Evolutionary conservation across 2,113 vertebrate species (phyloP).

Genomic region (Scomber colias): DNA sequence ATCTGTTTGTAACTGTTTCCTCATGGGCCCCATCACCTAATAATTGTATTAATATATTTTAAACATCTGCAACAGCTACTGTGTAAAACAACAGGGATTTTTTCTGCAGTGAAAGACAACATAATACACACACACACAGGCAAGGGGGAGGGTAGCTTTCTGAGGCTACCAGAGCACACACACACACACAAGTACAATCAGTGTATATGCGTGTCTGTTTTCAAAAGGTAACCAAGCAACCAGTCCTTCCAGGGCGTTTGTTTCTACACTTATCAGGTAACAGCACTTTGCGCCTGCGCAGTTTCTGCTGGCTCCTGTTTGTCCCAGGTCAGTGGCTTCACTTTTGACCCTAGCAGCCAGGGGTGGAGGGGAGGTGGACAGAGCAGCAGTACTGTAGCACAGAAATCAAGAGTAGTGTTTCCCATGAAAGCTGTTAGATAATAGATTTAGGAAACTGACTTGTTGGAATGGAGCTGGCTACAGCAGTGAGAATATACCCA

Average conservation of each 20-base stretch:
- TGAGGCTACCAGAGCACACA: conserved; percentile 17
- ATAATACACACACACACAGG: conserved; percentile 13
- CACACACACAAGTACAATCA: conserved; percentile 18
- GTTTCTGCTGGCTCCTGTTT: conserved; percentile 56
- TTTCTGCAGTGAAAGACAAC: conserved; percentile 19
- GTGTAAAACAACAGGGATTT: not conserved
- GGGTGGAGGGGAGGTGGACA: not conserved
- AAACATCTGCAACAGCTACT: not conserved
- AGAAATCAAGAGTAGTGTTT: conserved; percentile 1
- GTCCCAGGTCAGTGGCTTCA: conserved; percentile 27
- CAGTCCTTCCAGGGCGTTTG: conserved; percentile 61
- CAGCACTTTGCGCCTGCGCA: conserved; percentile 55
- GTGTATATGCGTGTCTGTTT: conserved; percentile 67
- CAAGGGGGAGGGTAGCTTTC: conserved; percentile 56
- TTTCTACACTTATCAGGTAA: conserved; percentile 80
- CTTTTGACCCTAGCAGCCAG: conserved; percentile 40
- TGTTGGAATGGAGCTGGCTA: not conserved
- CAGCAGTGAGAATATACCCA: not conserved
- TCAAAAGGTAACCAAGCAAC: conserved; percentile 85
- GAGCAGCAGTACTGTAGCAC: not conserved
- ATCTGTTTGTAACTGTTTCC: not conserved
- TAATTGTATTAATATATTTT: not conserved
- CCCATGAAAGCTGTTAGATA: not conserved
- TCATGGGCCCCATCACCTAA: not conserved
- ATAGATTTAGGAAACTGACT: not conserved